Percentiles rank a stretch among this genome's conserved stretches.
phyloP scores from a whole-genome alignment of 2,113 vertebrate genomes.

The Pedetes capensis region DNA sequence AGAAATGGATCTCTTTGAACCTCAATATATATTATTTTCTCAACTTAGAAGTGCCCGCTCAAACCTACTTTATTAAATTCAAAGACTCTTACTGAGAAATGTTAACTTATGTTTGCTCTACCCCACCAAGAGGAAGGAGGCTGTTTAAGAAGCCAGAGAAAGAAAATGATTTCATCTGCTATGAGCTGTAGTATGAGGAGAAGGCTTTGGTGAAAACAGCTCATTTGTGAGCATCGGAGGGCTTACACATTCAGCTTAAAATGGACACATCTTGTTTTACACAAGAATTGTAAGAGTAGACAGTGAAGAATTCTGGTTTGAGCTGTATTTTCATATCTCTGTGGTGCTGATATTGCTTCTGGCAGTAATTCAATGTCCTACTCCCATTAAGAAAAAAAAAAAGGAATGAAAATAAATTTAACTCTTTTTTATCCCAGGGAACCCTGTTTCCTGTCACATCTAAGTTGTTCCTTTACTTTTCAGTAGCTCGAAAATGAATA shows the following conservation, averaged over 20 bases:
- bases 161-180: slow-evolving; percentile 65
- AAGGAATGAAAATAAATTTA: slow-evolving; percentile 57
- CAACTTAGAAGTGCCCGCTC: not conserved
- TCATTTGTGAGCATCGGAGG: not conserved
- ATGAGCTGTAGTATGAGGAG: slow-evolving; percentile 13
- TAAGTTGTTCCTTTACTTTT: slow-evolving; percentile 52
- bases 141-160: slow-evolving; percentile 50
- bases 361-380: slow-evolving; percentile 51
- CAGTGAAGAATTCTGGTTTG: slow-evolving; percentile 44
- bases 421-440: slow-evolving; percentile 18
- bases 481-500: slow-evolving; percentile 66
- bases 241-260: not conserved
- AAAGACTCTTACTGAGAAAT: slow-evolving; percentile 50
- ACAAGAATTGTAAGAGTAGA: slow-evolving; percentile 10
- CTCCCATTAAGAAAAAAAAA: not conserved
- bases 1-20: not conserved
- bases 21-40: not conserved
- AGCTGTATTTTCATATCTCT: slow-evolving; percentile 59
- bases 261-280: slow-evolving; percentile 25
- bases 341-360: slow-evolving; percentile 74
- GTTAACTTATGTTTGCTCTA: slow-evolving; percentile 40
- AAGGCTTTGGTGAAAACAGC: slow-evolving; percentile 22
- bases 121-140: slow-evolving; percentile 42
- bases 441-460: not conserved
- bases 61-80: not conserved